Conservation (phyloP, 1,140 invertebrate species). For the Gonioctena quinquepunctata region DNA sequence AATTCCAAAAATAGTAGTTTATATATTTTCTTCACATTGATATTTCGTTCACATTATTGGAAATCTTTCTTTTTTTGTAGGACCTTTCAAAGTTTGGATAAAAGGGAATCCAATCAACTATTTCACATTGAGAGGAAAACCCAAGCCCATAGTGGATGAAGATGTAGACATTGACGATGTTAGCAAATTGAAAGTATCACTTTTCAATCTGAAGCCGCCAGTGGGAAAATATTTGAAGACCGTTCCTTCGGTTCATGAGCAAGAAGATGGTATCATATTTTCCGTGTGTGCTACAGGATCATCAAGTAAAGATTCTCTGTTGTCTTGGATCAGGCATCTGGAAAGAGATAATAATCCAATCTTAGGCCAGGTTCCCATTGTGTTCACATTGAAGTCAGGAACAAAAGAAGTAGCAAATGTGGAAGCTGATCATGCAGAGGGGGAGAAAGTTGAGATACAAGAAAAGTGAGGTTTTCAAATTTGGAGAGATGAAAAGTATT, state of each 20-base stretch:
- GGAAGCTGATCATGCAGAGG: neutral
- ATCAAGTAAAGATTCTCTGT: conserved; percentile 85
- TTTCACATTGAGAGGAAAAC: conserved; percentile 79
- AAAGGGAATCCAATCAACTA: conserved; percentile 77
- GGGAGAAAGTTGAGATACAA: conserved; percentile 9
- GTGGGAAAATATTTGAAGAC: conserved; percentile 54
- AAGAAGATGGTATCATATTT: conserved; percentile 90
- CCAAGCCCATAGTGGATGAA: conserved; percentile 52
- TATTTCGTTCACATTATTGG: too few relatives aligned
- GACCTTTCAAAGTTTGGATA: conserved; percentile 80
- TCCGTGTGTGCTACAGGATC: conserved; percentile 73
- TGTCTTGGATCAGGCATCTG: conserved; percentile 90
- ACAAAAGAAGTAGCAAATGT: conserved; percentile 37
- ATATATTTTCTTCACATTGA: too few relatives aligned
- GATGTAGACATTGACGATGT: conserved; percentile 64
- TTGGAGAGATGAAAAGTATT: neutral
- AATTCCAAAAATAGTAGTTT: too few relatives aligned
- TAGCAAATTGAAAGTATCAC: conserved; percentile 65
- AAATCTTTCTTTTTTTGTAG: too few relatives aligned
- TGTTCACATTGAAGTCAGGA: conserved; percentile 68
- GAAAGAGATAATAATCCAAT: conserved; percentile 76
- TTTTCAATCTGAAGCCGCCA: conserved; percentile 60
- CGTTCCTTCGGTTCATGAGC: conserved; percentile 81
- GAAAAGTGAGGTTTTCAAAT: conserved; percentile 6
- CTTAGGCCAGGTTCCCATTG: conserved; percentile 74